Percentiles rank a stretch among this genome's conserved stretches.
These are phyloP conservation scores for Agonum fuliginosum DNA, from an alignment of 2,888 invertebrate genomes.

Conservation along the genomic window DNA sequence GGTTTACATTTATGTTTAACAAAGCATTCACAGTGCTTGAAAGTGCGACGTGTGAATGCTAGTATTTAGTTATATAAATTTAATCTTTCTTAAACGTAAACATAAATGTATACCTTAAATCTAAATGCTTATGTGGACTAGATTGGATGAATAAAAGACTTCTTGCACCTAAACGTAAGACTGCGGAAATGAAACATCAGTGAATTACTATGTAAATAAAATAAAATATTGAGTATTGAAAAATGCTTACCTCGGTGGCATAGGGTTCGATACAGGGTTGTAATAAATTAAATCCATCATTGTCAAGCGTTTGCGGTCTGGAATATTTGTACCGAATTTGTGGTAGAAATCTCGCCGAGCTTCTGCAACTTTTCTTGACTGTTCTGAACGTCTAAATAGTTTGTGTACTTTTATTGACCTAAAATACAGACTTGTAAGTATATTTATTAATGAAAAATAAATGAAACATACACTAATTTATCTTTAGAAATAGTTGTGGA, in stretches of 20 bases:
- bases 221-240: conserved; percentile 24
- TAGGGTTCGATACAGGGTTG: conserved; percentile 87
- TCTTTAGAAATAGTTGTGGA: conserved; percentile 13
- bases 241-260: conserved; percentile 69
- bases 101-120: too few species aligned
- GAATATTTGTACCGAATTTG: conserved; percentile 74
- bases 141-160: too few species aligned
- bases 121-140: too few species aligned
- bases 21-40: too few species aligned
- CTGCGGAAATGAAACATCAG: too few species aligned
- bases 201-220: neutral
- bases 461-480: conserved; percentile 32
- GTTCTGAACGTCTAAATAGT: conserved; percentile 70
- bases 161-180: too few species aligned
- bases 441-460: neutral
- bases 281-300: conserved; percentile 96
- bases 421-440: conserved; percentile 40
- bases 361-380: conserved; percentile 75
- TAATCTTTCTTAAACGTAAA: too few species aligned
- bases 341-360: conserved; percentile 75
- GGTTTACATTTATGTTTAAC: too few species aligned
- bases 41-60: too few species aligned
- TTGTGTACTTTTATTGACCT: conserved; percentile 37
- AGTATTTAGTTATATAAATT: too few species aligned
- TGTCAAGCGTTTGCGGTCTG: conserved; percentile 83